Conservation (phyloP, 2,888 invertebrate genomes). For the Eledona agricola region DNA sequence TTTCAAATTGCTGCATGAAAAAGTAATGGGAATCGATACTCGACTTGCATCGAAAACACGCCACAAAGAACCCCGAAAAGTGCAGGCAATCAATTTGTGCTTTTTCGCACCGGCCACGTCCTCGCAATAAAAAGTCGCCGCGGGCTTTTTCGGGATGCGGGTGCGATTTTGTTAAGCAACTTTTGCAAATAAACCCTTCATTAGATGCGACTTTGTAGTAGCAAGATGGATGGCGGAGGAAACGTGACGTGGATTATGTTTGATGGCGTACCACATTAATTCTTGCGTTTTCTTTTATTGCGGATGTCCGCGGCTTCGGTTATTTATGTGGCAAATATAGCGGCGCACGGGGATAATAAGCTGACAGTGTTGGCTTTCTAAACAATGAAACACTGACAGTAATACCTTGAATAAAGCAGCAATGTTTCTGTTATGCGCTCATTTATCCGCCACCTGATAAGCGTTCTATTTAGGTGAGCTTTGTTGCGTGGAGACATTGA, state of each 20-base stretch:
- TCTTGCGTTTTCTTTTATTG: slow-evolving; percentile 19
- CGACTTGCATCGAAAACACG: too few species aligned
- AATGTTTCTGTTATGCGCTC: slow-evolving; percentile 25
- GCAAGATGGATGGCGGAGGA: too few species aligned
- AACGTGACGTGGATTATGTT: slow-evolving; percentile 6
- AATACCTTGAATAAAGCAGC: slow-evolving; percentile 30
- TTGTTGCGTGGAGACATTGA: slow-evolving; percentile 11
- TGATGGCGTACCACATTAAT: slow-evolving; percentile 16
- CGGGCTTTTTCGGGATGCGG: too few species aligned
- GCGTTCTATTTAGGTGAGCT: slow-evolving; percentile 26
- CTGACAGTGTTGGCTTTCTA: slow-evolving; percentile 24
- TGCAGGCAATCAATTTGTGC: too few species aligned
- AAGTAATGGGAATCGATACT: too few species aligned
- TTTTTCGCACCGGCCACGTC: too few species aligned
- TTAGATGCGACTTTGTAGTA: too few species aligned
- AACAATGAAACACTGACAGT: slow-evolving; percentile 29
- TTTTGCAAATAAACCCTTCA: too few species aligned
- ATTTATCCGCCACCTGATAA: slow-evolving; percentile 30
- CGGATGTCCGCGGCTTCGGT: slow-evolving; percentile 5
- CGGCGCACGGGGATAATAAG: slow-evolving; percentile 23
- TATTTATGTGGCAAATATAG: slow-evolving; percentile 19
- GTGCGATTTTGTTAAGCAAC: too few species aligned
- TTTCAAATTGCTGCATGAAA: too few species aligned
- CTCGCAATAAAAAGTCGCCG: too few species aligned
- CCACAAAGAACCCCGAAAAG: too few species aligned